phyloP scores from a whole-genome alignment of 1,140 invertebrate genomes.

The Ips nitidus region DNA sequence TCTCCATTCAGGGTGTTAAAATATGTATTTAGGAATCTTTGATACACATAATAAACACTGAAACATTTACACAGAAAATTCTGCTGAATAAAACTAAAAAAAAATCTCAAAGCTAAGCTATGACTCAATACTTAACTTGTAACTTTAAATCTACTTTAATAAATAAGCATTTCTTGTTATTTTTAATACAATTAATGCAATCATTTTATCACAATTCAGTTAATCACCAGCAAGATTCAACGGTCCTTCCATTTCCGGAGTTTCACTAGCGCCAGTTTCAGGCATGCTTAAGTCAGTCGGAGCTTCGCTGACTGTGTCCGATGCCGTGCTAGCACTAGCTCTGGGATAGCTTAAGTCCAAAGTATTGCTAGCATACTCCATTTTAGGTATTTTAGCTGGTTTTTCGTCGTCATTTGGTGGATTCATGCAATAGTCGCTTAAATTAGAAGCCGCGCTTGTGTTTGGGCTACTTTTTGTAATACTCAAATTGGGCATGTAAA shows the following conservation, averaged over 20 bases:
- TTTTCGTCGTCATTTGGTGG: conserved; percentile 34
- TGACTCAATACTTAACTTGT: too few relatives aligned
- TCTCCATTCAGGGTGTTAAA: too few relatives aligned
- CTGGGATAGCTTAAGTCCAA: conserved; percentile 43
- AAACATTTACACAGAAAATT: too few relatives aligned
- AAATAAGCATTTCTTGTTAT: too few relatives aligned
- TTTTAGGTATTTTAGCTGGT: conserved; percentile 40
- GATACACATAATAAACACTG: too few relatives aligned
- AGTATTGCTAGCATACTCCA: conserved; percentile 36
- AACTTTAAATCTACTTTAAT: too few relatives aligned
- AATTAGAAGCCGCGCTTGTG: conserved; percentile 8
- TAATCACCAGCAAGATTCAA: conserved; percentile 42
- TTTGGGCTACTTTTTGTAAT: conserved; percentile 27
- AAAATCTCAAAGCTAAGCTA: too few relatives aligned
- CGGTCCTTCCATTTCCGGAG: conserved; percentile 33
- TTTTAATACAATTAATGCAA: too few relatives aligned
- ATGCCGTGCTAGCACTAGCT: conserved; percentile 21
- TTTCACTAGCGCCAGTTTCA: conserved; percentile 22
- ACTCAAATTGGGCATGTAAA: conserved; percentile 41
- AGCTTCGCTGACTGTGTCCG: conserved; percentile 26
- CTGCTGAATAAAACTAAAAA: too few relatives aligned
- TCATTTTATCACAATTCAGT: not conserved
- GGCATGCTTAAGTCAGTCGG: conserved; percentile 37
- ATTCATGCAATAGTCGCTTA: conserved; percentile 42
- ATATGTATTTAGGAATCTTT: too few relatives aligned